These are phyloP conservation scores for Pipistrellus pipistrellus DNA, from an alignment of 2,797 vertebrate genomes.

Conservation along the genomic window DNA sequence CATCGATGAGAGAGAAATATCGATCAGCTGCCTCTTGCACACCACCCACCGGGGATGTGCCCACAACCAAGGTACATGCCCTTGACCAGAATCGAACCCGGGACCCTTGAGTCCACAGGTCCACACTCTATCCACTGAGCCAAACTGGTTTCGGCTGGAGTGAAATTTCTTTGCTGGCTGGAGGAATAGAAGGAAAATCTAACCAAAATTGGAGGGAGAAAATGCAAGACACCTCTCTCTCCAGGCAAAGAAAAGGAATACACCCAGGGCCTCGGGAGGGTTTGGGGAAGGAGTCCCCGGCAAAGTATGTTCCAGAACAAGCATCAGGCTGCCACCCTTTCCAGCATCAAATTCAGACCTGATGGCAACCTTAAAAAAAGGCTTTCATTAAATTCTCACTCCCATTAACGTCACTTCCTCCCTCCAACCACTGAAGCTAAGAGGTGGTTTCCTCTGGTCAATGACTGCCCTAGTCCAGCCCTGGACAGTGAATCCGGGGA, in stretches of 20 bases:
- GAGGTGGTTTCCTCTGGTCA: constrained; percentile 59
- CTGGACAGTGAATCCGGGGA: not conserved
- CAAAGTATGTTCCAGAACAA: not conserved
- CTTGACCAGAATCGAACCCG: no score
- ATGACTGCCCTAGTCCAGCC: not conserved
- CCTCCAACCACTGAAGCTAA: constrained; percentile 40
- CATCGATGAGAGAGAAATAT: no score
- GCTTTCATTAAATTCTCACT: constrained; percentile 32
- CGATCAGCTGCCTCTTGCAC: no score
- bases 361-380: constrained; percentile 6
- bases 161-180: constrained; percentile 36
- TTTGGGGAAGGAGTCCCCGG: not conserved
- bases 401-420: constrained; percentile 64
- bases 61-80: no score
- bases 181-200: not conserved
- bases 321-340: not conserved
- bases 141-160: not conserved
- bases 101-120: no score
- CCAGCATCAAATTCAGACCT: not conserved
- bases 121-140: no score
- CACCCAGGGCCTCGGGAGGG: not conserved
- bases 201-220: not conserved
- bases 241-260: not conserved
- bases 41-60: no score
- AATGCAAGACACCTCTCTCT: not conserved